Percentiles rank a stretch among this genome's conserved stretches.
These are phyloP conservation scores for Trachelus stipa DNA, from an alignment of 2,888 invertebrate species.

Conservation along the genomic window DNA sequence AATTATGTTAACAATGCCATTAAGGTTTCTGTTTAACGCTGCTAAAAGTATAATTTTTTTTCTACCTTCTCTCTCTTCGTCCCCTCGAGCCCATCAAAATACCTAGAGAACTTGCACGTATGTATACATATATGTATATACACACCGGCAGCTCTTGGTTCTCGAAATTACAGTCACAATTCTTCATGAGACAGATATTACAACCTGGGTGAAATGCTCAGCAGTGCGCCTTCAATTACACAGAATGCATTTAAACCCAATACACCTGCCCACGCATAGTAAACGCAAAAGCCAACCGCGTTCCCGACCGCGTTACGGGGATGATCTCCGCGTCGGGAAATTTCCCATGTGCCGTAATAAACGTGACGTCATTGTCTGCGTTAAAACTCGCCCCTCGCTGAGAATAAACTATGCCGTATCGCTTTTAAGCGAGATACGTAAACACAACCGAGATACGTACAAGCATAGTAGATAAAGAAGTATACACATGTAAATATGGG, in stretches of 20 bases:
- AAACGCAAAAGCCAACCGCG: conserved; percentile 11
- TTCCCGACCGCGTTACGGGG: not conserved
- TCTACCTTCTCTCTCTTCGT: conserved; percentile 2
- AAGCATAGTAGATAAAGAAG: not conserved
- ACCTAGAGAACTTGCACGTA: not conserved
- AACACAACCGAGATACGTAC: not conserved
- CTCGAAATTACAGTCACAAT: conserved; percentile 59
- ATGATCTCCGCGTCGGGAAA: conserved; percentile 25
- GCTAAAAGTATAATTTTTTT: conserved; percentile 40
- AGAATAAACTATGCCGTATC: not conserved
- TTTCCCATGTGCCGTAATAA: conserved; percentile 33
- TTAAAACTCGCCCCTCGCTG: not conserved
- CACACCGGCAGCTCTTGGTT: conserved; percentile 22
- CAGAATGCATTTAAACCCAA: conserved; percentile 54
- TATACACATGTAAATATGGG: not conserved
- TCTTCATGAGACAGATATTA: conserved; percentile 59
- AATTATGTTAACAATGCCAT: conserved; percentile 52
- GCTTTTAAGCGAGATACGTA: not conserved
- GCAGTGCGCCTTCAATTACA: conserved; percentile 53
- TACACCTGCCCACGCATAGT: conserved; percentile 38
- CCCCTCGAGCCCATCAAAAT: not conserved
- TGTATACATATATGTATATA: not conserved
- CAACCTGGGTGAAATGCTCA: conserved; percentile 40
- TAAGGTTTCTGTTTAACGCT: conserved; percentile 41
- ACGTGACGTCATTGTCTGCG: conserved; percentile 15